A percentile compares a stretch with the other conserved stretches of the same genome.
Conservation (phyloP, 2,797 vertebrate genomes). For the Oreonectes daqikongensis region DNA sequence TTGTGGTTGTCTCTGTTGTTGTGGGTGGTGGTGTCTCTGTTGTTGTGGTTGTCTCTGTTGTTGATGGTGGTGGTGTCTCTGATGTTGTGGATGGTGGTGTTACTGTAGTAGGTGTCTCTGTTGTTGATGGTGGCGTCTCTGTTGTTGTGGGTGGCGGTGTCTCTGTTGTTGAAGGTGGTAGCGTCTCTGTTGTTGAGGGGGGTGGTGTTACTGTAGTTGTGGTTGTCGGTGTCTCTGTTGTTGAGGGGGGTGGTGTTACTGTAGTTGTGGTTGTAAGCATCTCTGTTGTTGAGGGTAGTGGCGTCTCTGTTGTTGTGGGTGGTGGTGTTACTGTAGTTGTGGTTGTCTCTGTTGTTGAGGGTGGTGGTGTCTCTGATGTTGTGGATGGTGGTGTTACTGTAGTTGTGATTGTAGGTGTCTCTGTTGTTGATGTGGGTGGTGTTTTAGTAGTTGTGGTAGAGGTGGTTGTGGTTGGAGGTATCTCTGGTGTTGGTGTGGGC, state of each 20-base stretch:
- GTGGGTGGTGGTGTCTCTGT: background rate
- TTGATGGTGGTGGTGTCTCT: background rate
- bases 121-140: background rate
- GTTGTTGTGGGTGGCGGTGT: background rate
- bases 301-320: background rate
- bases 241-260: background rate
- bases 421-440: background rate
- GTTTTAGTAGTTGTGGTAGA: background rate
- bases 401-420: background rate
- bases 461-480: background rate
- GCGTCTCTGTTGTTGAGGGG: background rate
- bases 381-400: background rate
- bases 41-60: background rate
- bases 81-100: slow-evolving; percentile 17
- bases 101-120: background rate
- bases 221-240: background rate
- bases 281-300: slow-evolving; percentile 5
- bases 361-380: background rate
- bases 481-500: background rate
- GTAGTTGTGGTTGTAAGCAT: background rate
- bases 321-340: background rate
- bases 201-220: background rate
- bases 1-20: background rate
- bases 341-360: background rate
- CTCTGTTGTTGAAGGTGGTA: background rate